Evolutionary conservation across 2,113 vertebrate genomes (phyloP).

Genomic region (Oplegnathus fasciatus): DNA sequence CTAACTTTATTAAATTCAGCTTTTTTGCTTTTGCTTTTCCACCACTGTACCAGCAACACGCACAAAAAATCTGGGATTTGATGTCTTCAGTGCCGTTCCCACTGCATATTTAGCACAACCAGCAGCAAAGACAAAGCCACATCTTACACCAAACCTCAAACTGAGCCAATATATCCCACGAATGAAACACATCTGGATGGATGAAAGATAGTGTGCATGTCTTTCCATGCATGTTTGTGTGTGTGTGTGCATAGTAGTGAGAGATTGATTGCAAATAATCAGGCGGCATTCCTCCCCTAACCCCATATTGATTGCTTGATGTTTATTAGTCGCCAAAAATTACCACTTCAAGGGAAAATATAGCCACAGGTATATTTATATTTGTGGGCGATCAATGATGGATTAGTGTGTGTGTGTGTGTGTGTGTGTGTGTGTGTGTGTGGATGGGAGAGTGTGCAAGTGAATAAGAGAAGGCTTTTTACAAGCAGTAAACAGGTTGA

Average conservation of each 20-base stretch:
- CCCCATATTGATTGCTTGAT: slow-evolving; percentile 8
- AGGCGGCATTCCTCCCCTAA: slow-evolving; percentile 4
- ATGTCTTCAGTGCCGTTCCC: not conserved
- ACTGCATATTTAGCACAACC: slow-evolving; percentile 34
- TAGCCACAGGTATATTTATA: not conserved
- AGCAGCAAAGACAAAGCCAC: slow-evolving; percentile 20
- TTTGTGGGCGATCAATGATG: slow-evolving; percentile 4
- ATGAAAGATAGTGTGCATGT: not conserved
- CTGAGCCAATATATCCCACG: not conserved
- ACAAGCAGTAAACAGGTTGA: not conserved
- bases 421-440: not conserved
- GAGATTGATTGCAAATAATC: slow-evolving; percentile 1
- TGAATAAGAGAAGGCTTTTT: not conserved
- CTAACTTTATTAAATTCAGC: not conserved
- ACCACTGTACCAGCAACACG: not conserved
- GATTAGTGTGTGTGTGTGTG: not conserved
- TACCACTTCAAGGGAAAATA: slow-evolving; percentile 6
- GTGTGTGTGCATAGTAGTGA: not conserved
- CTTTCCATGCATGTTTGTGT: not conserved
- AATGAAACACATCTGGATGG: not conserved
- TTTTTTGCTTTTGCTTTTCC: too few relatives aligned
- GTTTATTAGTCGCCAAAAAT: slow-evolving; percentile 16
- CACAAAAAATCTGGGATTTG: not conserved
- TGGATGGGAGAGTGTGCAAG: not conserved
- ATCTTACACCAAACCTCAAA: slow-evolving; percentile 15